Conservation (phyloP, 2,797 vertebrate species). For the Ispidina picta region DNA sequence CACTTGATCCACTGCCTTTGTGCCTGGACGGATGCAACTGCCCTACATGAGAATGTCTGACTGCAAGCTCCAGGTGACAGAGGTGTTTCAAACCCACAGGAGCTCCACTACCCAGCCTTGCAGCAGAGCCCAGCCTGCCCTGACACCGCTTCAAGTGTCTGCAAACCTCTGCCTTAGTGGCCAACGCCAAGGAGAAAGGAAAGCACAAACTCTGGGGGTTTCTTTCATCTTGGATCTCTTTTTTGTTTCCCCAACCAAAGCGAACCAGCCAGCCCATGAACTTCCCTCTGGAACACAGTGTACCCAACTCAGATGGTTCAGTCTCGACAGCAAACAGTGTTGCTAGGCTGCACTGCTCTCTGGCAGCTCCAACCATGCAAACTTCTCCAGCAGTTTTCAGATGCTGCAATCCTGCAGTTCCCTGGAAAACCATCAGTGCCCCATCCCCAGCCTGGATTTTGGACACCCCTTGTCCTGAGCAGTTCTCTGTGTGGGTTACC, state of each 20-base stretch:
- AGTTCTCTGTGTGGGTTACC: not conserved
- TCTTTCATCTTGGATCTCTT: not conserved
- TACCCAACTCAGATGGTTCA: constrained; percentile 19
- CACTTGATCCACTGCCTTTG: not conserved
- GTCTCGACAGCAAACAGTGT: constrained; percentile 36
- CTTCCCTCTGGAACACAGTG: constrained; percentile 30
- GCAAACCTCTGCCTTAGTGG: not conserved
- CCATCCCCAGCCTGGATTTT: not conserved
- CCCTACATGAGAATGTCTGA: not conserved
- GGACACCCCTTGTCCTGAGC: not conserved
- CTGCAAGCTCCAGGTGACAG: not conserved
- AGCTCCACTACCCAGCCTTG: not conserved
- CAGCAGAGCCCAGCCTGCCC: not conserved
- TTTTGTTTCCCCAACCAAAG: not conserved
- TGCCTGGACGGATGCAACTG: not conserved
- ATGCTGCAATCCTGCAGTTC: rapidly evolving
- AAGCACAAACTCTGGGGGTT: not conserved
- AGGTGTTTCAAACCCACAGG: not conserved
- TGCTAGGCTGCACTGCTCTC: constrained; percentile 28
- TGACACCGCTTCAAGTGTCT: not conserved
- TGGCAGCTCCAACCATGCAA: constrained; percentile 11
- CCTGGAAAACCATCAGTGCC: not conserved
- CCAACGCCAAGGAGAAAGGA: not conserved
- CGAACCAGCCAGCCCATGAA: constrained; percentile 16
- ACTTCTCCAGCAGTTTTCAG: constrained; percentile 39